Evolutionary conservation across 2,888 invertebrate genomes (phyloP), one percentile per base, ranked within the genome.

Genomic region (Plagodis pulveraria): DNA sequence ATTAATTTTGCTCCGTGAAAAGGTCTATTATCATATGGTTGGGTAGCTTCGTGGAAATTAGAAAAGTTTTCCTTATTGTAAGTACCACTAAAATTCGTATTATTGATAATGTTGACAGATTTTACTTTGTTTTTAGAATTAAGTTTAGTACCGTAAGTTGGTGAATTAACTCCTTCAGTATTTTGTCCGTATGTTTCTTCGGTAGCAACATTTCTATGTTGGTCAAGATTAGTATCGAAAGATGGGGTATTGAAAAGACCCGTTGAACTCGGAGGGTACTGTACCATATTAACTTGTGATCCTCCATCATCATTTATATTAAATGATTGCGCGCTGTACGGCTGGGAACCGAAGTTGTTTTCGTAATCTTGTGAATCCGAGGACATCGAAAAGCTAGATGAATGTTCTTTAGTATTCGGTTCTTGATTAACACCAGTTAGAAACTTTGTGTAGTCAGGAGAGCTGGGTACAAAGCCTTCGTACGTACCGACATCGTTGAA

Each of bases 401-500:
- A 88, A 22, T 89, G 90, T 35, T 87, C 69, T 66, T 85, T 83
- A 4, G 86, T 85, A 0, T 86, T 74, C 0, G 84, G 74, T 61
- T 91, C 91, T 62, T 81, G 81, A 65, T 83, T 83, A 12, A 63
- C 74, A 44, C 74, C 76, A 50, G 74, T 87, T 42, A 86, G 66
- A 49, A 82, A 85, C 53, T 75, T 86, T 0, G 86, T 76, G 64
- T 86, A 89, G 63, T 91, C 91, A 36, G 90, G 88, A 0, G 91
- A 90, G 56, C 83, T 91, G 4, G 90, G 91, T 7, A 91, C 78
- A 57, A 90, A 91, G 4, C 89, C 91, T 65, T 89, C 86, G 67
- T 87, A 86, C 34, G 83, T 74, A 59, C 86, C 86, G 42, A 91
- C 90, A 72, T 91, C 91, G 48, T 91, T 90, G 66, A 91, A 89